These are phyloP conservation scores for Euplagia quadripunctaria DNA, from an alignment of 2,888 invertebrate genomes.

Conservation along the genomic window DNA sequence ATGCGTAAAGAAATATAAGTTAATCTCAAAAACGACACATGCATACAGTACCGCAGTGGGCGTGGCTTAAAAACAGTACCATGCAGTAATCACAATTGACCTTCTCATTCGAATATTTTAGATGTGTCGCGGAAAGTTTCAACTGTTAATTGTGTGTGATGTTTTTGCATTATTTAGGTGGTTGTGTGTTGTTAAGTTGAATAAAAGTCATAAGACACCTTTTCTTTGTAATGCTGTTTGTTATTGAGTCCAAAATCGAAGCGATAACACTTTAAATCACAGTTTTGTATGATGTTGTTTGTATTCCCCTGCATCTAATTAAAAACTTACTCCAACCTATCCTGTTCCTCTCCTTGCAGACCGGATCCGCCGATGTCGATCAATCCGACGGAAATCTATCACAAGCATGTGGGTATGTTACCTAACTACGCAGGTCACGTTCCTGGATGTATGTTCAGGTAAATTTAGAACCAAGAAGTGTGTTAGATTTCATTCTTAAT, in stretches of 20 bases:
- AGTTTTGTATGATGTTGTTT: not conserved
- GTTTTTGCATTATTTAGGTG: too few species aligned
- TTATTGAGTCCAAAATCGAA: too few species aligned
- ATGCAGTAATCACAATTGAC: too few species aligned
- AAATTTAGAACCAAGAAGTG: slow-evolving; percentile 27
- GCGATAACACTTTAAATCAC: not conserved
- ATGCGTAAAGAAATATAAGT: not conserved
- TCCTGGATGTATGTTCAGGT: slow-evolving; percentile 91
- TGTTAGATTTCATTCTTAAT: not conserved
- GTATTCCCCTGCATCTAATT: not conserved
- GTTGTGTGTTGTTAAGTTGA: too few species aligned
- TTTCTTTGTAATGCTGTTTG: too few species aligned
- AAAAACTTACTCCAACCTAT: slow-evolving; percentile 14
- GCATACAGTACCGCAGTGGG: not conserved
- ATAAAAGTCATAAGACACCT: too few species aligned
- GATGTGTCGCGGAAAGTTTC: too few species aligned
- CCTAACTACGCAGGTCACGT: slow-evolving; percentile 94
- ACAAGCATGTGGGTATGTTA: slow-evolving; percentile 91
- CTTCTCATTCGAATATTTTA: too few species aligned
- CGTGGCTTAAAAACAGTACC: not conserved
- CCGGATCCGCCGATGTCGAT: slow-evolving; percentile 83
- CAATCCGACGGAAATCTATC: slow-evolving; percentile 89
- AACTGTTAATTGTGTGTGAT: too few species aligned
- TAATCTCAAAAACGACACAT: too few species aligned
- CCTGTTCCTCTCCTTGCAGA: slow-evolving; percentile 61